These are phyloP conservation scores for Xylocopa sonorina DNA, from an alignment of 1,140 invertebrate species.

Conservation along the genomic window DNA sequence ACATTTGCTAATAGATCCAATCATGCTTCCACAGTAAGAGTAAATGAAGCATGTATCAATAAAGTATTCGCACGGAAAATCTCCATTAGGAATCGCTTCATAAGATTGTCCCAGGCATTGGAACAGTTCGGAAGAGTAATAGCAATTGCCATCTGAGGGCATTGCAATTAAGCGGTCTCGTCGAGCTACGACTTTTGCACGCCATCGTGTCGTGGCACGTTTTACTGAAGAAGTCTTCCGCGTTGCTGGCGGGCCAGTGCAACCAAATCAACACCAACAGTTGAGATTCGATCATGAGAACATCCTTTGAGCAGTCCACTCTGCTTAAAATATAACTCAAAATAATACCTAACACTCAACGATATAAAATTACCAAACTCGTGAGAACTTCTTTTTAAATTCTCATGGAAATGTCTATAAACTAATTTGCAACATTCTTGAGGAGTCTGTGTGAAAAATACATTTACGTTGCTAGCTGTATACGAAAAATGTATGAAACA, in stretches of 20 bases:
- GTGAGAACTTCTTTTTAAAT: too few species aligned
- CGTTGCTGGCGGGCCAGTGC: constrained; percentile 38
- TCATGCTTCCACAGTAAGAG: neutral
- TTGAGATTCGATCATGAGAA: constrained; percentile 12
- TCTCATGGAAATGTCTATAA: too few species aligned
- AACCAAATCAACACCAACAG: constrained; percentile 28
- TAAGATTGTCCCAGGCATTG: neutral
- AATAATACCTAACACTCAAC: neutral
- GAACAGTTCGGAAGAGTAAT: constrained; percentile 6
- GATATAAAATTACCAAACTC: too few species aligned
- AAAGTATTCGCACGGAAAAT: neutral
- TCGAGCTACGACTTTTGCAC: constrained; percentile 8
- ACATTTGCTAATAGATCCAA: too few species aligned
- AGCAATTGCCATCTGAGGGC: constrained; percentile 41
- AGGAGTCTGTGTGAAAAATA: too few species aligned
- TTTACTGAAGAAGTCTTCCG: constrained; percentile 38
- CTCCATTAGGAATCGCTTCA: neutral
- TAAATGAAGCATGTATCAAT: too few species aligned
- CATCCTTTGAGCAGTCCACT: neutral
- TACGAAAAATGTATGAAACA: too few species aligned
- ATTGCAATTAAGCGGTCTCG: constrained; percentile 42
- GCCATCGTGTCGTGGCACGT: neutral
- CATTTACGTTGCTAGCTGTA: too few species aligned
- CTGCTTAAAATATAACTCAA: neutral
- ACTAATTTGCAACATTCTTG: too few species aligned